Percentiles rank a stretch among this genome's conserved stretches.
These are phyloP conservation scores for Crotalus tigris DNA, from an alignment of 2,113 vertebrate genomes.

Conservation along the genomic window DNA sequence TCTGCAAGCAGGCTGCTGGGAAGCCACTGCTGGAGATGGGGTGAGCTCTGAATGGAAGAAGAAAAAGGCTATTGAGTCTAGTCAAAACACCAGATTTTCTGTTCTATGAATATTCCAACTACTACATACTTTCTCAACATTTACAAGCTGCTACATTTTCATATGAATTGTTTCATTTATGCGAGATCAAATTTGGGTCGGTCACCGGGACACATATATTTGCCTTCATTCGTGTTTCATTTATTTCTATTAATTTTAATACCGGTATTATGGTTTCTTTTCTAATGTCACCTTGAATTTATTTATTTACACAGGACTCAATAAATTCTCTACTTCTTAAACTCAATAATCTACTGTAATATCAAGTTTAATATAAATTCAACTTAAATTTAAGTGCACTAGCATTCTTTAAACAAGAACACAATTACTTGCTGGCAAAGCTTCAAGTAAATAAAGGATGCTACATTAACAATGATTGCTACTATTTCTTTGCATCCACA, in stretches of 20 bases:
- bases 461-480: neutral
- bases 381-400: neutral
- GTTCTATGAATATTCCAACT: neutral
- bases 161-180: neutral
- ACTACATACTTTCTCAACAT: neutral
- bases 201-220: too few species aligned
- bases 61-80: neutral
- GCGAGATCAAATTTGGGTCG: too few species aligned
- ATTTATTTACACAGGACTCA: neutral
- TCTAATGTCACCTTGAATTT: neutral
- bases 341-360: neutral
- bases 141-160: neutral
- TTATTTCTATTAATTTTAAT: neutral
- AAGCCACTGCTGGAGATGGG: conserved; percentile 58
- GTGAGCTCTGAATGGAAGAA: conserved; percentile 66
- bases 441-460: neutral
- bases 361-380: neutral
- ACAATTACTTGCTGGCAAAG: neutral
- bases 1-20: conserved; percentile 74
- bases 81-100: neutral
- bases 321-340: neutral
- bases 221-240: neutral
- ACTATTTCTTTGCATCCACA: neutral
- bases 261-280: neutral
- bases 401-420: neutral